phyloP scores from a whole-genome alignment of 2,888 invertebrate species.

The Lasiommata megera region DNA sequence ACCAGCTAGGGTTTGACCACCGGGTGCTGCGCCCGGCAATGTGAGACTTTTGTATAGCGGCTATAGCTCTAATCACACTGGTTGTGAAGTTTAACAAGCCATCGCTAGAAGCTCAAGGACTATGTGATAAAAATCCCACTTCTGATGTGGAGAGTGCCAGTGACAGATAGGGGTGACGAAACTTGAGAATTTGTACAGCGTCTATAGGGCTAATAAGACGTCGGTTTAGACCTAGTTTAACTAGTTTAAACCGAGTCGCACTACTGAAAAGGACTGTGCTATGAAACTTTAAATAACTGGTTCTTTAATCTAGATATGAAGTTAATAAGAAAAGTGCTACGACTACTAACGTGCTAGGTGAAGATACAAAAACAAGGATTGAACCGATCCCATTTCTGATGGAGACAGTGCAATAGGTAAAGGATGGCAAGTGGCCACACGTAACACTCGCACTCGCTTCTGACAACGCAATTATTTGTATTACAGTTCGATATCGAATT shows the following conservation, averaged over 20 bases:
- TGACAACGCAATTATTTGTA: no score
- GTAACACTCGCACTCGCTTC: no score
- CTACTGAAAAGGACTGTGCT: background rate
- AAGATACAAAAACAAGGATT: background rate
- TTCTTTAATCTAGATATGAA: no score
- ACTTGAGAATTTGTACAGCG: background rate
- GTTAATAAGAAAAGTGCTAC: no score
- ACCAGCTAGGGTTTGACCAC: constrained; percentile 59
- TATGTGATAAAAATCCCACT: background rate
- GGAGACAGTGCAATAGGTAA: background rate
- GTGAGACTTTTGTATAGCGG: constrained; percentile 41
- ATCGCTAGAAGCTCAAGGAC: background rate
- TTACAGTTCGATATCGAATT: no score
- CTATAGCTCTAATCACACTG: background rate
- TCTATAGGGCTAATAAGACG: background rate
- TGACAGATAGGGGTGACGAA: background rate
- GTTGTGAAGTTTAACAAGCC: background rate
- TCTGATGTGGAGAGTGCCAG: background rate
- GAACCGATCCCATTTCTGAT: background rate
- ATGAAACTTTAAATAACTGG: background rate
- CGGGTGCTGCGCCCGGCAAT: constrained; percentile 37
- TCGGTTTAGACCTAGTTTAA: background rate
- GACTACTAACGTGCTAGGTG: no score
- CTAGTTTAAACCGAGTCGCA: background rate
- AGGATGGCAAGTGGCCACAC: no score